Base-by-base conservation (phyloP, 2,888 invertebrate genomes). In the Zonitis immaculata region DNA sequence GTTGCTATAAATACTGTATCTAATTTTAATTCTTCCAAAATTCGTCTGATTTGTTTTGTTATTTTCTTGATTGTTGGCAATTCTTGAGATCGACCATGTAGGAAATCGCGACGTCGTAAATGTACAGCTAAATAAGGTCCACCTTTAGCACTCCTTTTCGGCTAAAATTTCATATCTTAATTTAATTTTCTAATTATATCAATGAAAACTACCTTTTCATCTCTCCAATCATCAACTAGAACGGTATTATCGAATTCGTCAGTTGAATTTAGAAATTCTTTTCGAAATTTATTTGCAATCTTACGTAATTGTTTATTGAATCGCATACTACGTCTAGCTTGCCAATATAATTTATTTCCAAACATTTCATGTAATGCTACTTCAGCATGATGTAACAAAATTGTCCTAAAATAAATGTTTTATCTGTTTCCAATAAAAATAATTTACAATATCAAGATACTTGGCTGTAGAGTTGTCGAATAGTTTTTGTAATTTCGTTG, bases 51-150 rank as follows among this genome's bases (percentile, higher is more conserved):
- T 77, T 96, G 95, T 54, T 78, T 73, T 0, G 88, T 90, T 0
- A 94, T 88, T 52, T 83, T 82, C 60, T 82, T 75, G n/a, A 96
- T 76, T 7, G 86, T 84, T 11, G 97, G 96, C 5, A 92, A 82
- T 49, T 90, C 84, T 6, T 83, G 81, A 16, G 82, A 78, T 51
- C 91, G 82, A 1, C 89, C 86, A 44, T 80, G 77, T 0, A 91
- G 77, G 76, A 97, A 99, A 77, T 99, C 98, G 57, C 85, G 83
- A 49, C 98, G 79, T 63, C 98, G 80, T 73, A 96, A 81, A 76
- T 99, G 99, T 0, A 89, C 85, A 42, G 88, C 85, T 7, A 97
- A 56, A 73, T 92, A 98, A 1, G 87, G 84, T 0, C 84, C 83
- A 47, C 91, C 87, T 47, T 68, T 67, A 0, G 83, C 82, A 63